Conservation (phyloP, 2,888 invertebrate species). For the Stenodera caucasica region DNA sequence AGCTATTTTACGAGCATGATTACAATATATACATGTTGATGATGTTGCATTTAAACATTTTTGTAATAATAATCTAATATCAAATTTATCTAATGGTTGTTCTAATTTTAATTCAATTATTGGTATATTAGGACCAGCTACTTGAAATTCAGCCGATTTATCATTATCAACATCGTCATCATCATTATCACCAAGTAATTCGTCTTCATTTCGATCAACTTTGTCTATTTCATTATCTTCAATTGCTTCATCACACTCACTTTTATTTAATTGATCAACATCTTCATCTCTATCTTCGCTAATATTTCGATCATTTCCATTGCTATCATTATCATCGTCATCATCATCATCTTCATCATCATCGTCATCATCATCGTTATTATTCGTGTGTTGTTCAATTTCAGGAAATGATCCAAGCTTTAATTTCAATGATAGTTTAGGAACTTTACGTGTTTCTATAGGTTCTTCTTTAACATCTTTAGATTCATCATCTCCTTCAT, state of each 20-base stretch:
- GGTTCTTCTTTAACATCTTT: constrained; percentile 26
- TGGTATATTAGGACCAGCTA: constrained; percentile 68
- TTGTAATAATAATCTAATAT: constrained; percentile 70
- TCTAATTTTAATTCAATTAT: constrained; percentile 73
- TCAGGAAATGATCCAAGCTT: constrained; percentile 47
- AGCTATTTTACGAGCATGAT: constrained; percentile 82
- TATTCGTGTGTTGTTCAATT: constrained; percentile 39
- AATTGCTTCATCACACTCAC: constrained; percentile 46
- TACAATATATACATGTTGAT: constrained; percentile 78
- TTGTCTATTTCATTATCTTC: constrained; percentile 26
- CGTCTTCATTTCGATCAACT: constrained; percentile 53
- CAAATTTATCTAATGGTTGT: constrained; percentile 74
- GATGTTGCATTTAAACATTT: constrained; percentile 73
- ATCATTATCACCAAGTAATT: constrained; percentile 49
- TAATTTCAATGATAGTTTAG: constrained; percentile 69
- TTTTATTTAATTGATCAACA: constrained; percentile 27
- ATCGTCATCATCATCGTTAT: constrained; percentile 50
- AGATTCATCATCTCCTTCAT: constrained; percentile 26
- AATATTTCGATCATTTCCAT: constrained; percentile 20
- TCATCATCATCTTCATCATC: constrained; percentile 64
- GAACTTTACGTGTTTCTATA: constrained; percentile 58
- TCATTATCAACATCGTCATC: constrained; percentile 34
- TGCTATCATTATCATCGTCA: constrained; percentile 53
- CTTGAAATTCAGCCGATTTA: constrained; percentile 36
- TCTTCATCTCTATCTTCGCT: constrained; percentile 45